These are phyloP conservation scores for Sphaerodactylus townsendi DNA, from an alignment of 2,113 vertebrate species.

Conservation along the genomic window DNA sequence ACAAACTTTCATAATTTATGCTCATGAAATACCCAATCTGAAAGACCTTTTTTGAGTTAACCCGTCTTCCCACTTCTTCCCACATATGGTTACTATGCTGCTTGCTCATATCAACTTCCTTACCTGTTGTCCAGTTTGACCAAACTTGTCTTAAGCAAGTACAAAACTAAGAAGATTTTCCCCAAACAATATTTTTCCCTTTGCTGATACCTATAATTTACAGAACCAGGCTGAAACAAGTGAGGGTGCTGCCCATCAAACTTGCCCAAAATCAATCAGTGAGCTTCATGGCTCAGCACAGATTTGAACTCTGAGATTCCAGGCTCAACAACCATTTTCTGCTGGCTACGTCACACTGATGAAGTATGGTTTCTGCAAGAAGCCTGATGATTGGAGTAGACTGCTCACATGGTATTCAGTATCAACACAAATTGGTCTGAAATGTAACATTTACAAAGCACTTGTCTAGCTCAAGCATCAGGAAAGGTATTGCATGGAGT, in stretches of 20 bases:
- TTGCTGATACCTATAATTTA: background rate
- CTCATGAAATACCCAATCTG: too few relatives aligned
- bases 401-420: background rate
- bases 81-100: too few relatives aligned
- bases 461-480: background rate
- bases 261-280: background rate
- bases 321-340: background rate
- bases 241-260: background rate
- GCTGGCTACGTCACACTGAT: background rate
- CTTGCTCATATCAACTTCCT: too few relatives aligned
- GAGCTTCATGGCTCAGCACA: background rate
- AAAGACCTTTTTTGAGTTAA: too few relatives aligned
- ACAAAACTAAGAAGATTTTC: background rate
- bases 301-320: background rate
- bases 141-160: too few relatives aligned
- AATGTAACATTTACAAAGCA: background rate
- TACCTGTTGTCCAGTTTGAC: too few relatives aligned
- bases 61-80: too few relatives aligned
- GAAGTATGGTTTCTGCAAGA: background rate
- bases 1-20: too few relatives aligned
- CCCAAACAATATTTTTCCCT: background rate
- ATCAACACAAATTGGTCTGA: too few relatives aligned
- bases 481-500: background rate
- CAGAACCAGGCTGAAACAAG: background rate
- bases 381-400: background rate